Percentiles rank a stretch among this genome's conserved stretches.
These are phyloP conservation scores for Leptopilina clavipes DNA, from an alignment of 1,140 invertebrate species.

Conservation along the genomic window DNA sequence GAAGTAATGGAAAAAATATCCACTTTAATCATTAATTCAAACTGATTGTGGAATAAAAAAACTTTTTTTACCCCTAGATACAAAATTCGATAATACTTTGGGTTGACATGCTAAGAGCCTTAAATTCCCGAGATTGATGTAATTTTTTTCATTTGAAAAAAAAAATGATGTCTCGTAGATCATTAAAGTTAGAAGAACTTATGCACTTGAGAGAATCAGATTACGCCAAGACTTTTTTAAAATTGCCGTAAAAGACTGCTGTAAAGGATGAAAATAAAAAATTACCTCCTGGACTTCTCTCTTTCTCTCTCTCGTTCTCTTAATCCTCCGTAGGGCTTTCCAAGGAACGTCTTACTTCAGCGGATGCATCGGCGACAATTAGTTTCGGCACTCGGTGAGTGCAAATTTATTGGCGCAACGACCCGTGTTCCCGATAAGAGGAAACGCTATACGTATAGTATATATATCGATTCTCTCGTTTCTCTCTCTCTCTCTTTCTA, in stretches of 20 bases:
- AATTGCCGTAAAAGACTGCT: background rate
- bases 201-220: conserved; percentile 5
- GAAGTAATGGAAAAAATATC: too few relatives aligned
- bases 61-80: background rate
- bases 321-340: conserved; percentile 30
- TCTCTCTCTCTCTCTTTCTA: background rate
- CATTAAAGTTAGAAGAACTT: conserved; percentile 9
- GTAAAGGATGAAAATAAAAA: conserved; percentile 14
- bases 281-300: conserved; percentile 19
- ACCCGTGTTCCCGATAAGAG: conserved; percentile 33
- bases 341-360: conserved; percentile 16
- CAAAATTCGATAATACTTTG: background rate
- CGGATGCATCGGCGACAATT: conserved; percentile 32
- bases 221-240: background rate
- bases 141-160: background rate
- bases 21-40: background rate
- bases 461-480: conserved; percentile 1
- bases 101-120: background rate
- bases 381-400: conserved; percentile 33
- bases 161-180: conserved; percentile 8
- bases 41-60: background rate
- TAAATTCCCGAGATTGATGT: background rate
- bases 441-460: background rate
- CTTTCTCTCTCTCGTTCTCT: background rate
- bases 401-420: conserved; percentile 34